Evolutionary conservation across 1,140 invertebrate genomes (phyloP).

Genomic region (Tetraneura akinire): DNA sequence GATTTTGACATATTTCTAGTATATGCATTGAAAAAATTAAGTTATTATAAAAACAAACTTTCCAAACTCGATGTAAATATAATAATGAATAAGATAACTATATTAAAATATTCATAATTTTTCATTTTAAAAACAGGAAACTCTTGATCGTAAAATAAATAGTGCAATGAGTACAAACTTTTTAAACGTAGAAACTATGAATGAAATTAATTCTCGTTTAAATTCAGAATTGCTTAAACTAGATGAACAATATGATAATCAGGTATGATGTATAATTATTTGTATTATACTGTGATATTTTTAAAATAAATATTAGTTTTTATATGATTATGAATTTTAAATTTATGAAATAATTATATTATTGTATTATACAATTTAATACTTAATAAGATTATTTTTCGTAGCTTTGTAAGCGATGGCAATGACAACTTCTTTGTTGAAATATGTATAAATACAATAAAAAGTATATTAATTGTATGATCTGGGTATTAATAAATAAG

Average conservation of each 20-base stretch:
- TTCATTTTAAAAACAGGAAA: constrained; percentile 13
- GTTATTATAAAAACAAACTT: constrained; percentile 22
- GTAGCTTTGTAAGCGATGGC: too few relatives aligned
- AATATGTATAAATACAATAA: too few relatives aligned
- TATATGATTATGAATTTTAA: too few relatives aligned
- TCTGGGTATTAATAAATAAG: too few relatives aligned
- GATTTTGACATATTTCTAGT: constrained; percentile 41
- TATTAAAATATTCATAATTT: neutral
- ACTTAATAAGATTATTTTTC: too few relatives aligned
- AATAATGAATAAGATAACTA: neutral
- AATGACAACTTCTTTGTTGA: too few relatives aligned
- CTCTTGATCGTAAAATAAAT: constrained; percentile 31
- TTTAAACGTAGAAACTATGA: constrained; percentile 25
- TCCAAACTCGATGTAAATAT: constrained; percentile 19
- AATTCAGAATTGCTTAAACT: constrained; percentile 31
- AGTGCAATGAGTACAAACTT: constrained; percentile 24
- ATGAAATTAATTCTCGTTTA: constrained; percentile 30
- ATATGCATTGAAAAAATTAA: constrained; percentile 38
- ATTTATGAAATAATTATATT: too few relatives aligned
- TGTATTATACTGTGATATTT: too few relatives aligned
- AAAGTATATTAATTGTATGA: too few relatives aligned
- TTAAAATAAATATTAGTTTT: too few relatives aligned
- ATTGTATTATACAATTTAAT: too few relatives aligned
- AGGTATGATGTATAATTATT: too few relatives aligned
- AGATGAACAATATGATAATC: constrained; percentile 23